These are phyloP conservation scores for Sarcophaga bullata DNA, from an alignment of 1,140 invertebrate species.

Conservation along the genomic window DNA sequence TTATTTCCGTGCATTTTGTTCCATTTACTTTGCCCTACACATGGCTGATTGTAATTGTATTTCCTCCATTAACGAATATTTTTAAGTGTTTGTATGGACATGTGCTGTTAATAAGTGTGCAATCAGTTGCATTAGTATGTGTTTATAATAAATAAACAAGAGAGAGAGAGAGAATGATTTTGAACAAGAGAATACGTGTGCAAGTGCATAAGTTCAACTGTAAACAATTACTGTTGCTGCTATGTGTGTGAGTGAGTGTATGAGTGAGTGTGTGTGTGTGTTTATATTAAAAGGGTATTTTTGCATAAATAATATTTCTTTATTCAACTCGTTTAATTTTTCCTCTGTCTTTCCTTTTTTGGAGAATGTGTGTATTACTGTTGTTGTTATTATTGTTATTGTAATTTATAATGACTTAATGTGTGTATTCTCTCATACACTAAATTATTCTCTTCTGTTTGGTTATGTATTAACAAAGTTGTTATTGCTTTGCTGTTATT, in stretches of 20 bases:
- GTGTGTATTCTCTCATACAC: slow-evolving; percentile 2
- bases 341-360: no score
- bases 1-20: no score
- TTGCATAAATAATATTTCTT: slow-evolving; percentile 18
- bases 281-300: background rate
- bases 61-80: no score
- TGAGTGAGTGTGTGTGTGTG: background rate
- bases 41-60: no score
- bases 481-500: no score
- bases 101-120: no score
- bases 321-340: background rate
- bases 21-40: no score
- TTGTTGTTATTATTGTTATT: background rate
- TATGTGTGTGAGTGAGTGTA: background rate
- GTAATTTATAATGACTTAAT: slow-evolving; percentile 16
- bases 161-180: background rate
- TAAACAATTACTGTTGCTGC: background rate
- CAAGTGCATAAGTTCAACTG: no score
- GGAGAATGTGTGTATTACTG: background rate
- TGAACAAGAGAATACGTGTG: no score
- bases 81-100: no score
- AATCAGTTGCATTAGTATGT: background rate
- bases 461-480: background rate
- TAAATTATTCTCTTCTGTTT: no score
- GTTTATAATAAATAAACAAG: background rate